Percentiles rank a stretch among this genome's conserved stretches.
phyloP scores from a whole-genome alignment of 2,113 vertebrate genomes.

The Cygnus atratus region DNA sequence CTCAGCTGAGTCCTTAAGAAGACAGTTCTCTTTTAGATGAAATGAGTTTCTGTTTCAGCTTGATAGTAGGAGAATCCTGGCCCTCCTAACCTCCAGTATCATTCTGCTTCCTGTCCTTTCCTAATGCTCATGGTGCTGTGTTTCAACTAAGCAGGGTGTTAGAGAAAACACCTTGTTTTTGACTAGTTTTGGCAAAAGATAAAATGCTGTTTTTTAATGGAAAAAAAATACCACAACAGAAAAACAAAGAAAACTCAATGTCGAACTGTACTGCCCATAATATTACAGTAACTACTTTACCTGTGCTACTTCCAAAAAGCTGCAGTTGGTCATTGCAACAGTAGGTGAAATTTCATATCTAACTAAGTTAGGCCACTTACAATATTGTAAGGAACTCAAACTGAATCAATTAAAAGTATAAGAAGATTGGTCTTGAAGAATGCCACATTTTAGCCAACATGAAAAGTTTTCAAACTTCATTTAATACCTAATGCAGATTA shows the following conservation, averaged over 20 bases:
- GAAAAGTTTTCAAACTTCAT: slow-evolving; percentile 39
- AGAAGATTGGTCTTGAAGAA: slow-evolving; percentile 35
- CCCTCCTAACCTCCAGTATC: neutral
- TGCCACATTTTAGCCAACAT: neutral
- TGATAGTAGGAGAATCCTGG: neutral
- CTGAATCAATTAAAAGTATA: slow-evolving; percentile 37
- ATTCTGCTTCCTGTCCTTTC: neutral
- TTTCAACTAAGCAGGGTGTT: neutral
- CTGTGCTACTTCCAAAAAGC: neutral
- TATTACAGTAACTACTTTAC: neutral
- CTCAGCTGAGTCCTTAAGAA: neutral
- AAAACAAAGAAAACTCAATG: neutral
- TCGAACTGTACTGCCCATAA: neutral
- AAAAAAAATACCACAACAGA: neutral
- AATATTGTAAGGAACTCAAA: slow-evolving; percentile 9
- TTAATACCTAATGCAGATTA: neutral
- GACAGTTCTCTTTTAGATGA: neutral
- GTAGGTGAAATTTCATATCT: slow-evolving; percentile 45
- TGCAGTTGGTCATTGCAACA: slow-evolving; percentile 13
- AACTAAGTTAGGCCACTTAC: slow-evolving; percentile 39
- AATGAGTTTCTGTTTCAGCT: neutral
- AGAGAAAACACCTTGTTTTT: neutral
- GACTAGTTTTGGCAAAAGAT: neutral
- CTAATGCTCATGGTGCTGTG: neutral
- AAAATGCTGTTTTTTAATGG: neutral